phyloP scores from a whole-genome alignment of 2,797 vertebrate genomes.

The Cyprinodon diabolis region DNA sequence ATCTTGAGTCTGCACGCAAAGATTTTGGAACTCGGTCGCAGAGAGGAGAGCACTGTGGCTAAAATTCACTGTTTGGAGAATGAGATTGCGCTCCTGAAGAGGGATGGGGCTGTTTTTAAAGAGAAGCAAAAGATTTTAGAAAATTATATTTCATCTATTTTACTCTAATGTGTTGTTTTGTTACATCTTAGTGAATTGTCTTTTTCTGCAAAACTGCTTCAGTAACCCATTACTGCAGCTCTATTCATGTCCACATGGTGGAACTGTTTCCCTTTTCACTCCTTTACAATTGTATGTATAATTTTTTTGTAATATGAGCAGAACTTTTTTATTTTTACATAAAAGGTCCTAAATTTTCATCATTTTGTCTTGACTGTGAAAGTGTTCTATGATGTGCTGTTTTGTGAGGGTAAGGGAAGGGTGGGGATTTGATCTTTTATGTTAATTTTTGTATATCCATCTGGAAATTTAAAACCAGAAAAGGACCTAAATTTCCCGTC shows the following conservation, averaged over 20 bases:
- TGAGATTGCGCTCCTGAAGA: constrained; percentile 80
- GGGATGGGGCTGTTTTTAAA: constrained; percentile 82
- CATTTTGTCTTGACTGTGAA: too few relatives aligned
- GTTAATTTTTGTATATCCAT: too few relatives aligned
- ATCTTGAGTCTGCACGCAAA: constrained; percentile 85
- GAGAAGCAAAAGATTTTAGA: constrained; percentile 85
- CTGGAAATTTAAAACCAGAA: not conserved
- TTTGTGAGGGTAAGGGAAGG: too few relatives aligned
- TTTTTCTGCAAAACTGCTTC: not conserved
- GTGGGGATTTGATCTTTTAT: too few relatives aligned
- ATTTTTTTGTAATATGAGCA: not conserved
- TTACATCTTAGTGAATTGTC: not conserved
- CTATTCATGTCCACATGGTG: constrained; percentile 37
- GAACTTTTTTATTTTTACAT: not conserved
- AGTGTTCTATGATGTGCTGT: too few relatives aligned
- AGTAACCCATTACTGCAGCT: not conserved
- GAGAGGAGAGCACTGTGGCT: constrained; percentile 83
- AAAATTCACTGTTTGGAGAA: constrained; percentile 84
- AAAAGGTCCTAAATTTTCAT: not conserved
- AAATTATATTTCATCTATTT: constrained; percentile 80
- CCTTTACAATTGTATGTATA: not conserved
- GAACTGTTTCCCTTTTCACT: constrained; percentile 20
- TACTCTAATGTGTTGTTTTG: constrained; percentile 42
- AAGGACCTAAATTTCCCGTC: not conserved
- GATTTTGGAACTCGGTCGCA: constrained; percentile 83